These are phyloP conservation scores for Rhincodon typus DNA, from an alignment of 2,797 vertebrate genomes.

Conservation along the genomic window DNA sequence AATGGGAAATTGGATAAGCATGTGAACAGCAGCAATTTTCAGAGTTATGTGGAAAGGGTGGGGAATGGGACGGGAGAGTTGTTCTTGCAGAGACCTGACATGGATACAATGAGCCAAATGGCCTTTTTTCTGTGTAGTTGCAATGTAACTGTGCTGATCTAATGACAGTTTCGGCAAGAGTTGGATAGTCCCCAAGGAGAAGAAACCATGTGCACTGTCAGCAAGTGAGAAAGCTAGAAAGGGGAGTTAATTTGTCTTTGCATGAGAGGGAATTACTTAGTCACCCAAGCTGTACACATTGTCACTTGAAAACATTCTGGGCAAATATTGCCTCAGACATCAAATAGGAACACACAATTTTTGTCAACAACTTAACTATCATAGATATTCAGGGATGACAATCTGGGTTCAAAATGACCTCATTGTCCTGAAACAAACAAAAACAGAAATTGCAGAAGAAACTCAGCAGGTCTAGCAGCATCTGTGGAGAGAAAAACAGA, in stretches of 20 bases:
- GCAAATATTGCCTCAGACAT: background rate
- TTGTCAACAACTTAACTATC: background rate
- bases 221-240: background rate
- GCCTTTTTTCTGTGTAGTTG: background rate
- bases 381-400: background rate
- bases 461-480: too few species aligned
- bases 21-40: background rate
- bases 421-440: background rate
- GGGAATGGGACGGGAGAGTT: background rate
- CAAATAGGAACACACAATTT: background rate
- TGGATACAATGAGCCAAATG: background rate
- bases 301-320: background rate
- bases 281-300: background rate
- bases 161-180: background rate
- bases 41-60: background rate
- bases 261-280: background rate
- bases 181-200: background rate
- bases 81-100: background rate
- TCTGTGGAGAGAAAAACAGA: too few species aligned
- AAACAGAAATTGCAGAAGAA: too few species aligned
- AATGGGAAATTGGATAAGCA: background rate
- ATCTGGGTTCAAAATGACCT: background rate
- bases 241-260: background rate
- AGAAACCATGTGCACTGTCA: background rate
- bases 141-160: background rate